Percentiles rank a stretch among this genome's conserved stretches.
Conservation (phyloP, 2,888 invertebrate genomes). For the Neoaliturus tenellus region DNA sequence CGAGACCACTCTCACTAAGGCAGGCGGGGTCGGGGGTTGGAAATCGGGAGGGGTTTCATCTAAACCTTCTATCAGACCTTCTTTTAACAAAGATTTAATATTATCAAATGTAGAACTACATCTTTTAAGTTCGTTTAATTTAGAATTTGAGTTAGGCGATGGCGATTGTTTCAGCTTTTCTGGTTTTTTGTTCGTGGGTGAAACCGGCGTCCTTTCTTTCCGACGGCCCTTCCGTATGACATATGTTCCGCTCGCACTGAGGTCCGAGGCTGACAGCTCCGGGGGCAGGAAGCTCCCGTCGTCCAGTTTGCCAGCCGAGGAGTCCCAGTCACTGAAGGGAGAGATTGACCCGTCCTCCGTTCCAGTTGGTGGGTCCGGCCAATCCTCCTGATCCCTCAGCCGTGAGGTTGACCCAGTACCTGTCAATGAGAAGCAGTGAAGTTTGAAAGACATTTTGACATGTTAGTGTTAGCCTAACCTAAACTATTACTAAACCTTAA, state of each 20-base stretch:
- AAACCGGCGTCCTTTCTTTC: conserved; percentile 80
- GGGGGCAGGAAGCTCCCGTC: conserved; percentile 60
- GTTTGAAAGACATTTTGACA: no score
- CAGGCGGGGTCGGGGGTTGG: conserved; percentile 75
- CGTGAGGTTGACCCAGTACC: conserved; percentile 86
- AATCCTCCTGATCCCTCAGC: conserved; percentile 81
- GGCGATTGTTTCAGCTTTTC: conserved; percentile 47
- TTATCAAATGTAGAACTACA: conserved; percentile 87
- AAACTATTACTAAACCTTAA: no score
- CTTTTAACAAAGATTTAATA: conserved; percentile 83
- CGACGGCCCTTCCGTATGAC: conserved; percentile 85
- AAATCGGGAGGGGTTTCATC: conserved; percentile 76
- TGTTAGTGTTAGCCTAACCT: no score
- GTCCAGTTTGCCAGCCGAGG: conserved; percentile 61
- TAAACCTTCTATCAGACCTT: conserved; percentile 78
- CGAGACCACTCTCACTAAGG: conserved; percentile 81
- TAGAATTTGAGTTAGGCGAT: conserved; percentile 56
- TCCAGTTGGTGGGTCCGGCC: conserved; percentile 84
- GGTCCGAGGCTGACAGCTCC: conserved; percentile 72
- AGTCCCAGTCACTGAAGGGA: conserved; percentile 72
- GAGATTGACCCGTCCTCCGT: conserved; percentile 82
- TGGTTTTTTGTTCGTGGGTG: conserved; percentile 55
- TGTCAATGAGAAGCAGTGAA: no score
- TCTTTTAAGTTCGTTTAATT: conserved; percentile 77
- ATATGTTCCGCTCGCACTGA: conserved; percentile 84